phyloP scores from a whole-genome alignment of 1,140 invertebrate species.

The Trichomalopsis sarcophagae region DNA sequence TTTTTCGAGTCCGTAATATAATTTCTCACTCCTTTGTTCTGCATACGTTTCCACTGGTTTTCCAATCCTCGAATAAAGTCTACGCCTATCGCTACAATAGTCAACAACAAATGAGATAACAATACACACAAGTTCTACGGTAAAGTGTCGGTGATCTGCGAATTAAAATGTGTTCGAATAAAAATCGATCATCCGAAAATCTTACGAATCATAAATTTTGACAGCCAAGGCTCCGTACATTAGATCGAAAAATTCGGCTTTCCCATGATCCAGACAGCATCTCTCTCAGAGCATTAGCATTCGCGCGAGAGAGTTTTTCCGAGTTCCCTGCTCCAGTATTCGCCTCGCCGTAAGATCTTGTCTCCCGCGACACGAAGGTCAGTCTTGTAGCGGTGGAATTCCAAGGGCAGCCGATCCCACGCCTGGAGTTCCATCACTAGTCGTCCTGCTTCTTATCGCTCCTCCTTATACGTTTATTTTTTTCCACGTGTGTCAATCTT shows the following conservation, averaged over 20 bases:
- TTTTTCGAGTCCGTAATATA: background rate
- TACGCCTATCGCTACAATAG: conserved; percentile 63
- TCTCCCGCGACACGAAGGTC: conserved; percentile 13
- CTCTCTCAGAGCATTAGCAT: background rate
- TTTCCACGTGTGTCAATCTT: background rate
- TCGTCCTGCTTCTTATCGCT: conserved; percentile 3
- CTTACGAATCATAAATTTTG: background rate
- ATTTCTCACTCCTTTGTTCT: conserved; percentile 44
- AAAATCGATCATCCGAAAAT: background rate
- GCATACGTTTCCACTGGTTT: conserved; percentile 24
- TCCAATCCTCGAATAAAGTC: conserved; percentile 50
- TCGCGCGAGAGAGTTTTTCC: background rate
- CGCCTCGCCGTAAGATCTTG: conserved; percentile 31
- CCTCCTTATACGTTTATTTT: background rate
- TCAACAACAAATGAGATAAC: conserved; percentile 69
- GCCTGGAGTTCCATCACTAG: conserved; percentile 30
- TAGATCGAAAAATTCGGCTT: background rate
- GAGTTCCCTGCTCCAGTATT: background rate
- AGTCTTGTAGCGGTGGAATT: conserved; percentile 25
- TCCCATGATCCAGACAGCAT: background rate
- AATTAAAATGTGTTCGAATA: background rate
- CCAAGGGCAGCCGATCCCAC: background rate
- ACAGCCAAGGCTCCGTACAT: background rate
- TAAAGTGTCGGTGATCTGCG: conserved; percentile 31
- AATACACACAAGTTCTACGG: conserved; percentile 57